Base-by-base conservation (phyloP, 37 sponge, comb jelly and placozoan species). In the Mnemiopsis leidyi region DNA sequence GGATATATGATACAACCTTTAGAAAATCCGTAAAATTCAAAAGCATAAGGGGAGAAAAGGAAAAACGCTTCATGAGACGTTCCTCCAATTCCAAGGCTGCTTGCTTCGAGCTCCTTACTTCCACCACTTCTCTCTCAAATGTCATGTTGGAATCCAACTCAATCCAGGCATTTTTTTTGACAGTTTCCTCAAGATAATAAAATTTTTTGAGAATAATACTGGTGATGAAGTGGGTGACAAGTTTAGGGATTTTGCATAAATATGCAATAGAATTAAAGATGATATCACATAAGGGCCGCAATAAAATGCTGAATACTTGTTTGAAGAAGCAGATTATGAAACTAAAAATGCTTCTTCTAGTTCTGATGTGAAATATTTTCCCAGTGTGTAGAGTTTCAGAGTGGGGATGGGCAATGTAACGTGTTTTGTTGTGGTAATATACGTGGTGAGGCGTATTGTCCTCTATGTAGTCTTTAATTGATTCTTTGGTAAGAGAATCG, bases 341-440 rank as follows among this genome's bases (percentile, higher is more conserved):
- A 39, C 48, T 3, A 26, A 85, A 40, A 13, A 48, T 48, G 35
- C 16, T 32, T 21, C 61, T 13, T 23, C 29, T 85, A 7, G 33
- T 38, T 2, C 90, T 38, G 28, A 85, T 61, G 61, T 39, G 90
- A 26, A 40, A 85, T 5, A 85, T 61, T 85, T 85, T 85, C 24
- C 90, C 90, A 39, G 61, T 40, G 61, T 85, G 90, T 3, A 85
- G 25, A 3, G 90, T 85, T 3, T 18, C 24, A 0, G 23, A 9
- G 0, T 35, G 48, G 2, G 40, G 90, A 9, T 85, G 90, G 0
- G 32, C 0, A 39, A 28, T 35, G 61, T 40, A 85, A 18, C 18
- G 61, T 0, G 48, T 13, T 25, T 85, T 85, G 48, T 85, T 39
- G 2, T 40, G 35, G 26, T 85, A 85, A 13, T 48, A 48, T 13